phyloP scores from a whole-genome alignment of 2,888 invertebrate species.

The Buathra laborator region DNA sequence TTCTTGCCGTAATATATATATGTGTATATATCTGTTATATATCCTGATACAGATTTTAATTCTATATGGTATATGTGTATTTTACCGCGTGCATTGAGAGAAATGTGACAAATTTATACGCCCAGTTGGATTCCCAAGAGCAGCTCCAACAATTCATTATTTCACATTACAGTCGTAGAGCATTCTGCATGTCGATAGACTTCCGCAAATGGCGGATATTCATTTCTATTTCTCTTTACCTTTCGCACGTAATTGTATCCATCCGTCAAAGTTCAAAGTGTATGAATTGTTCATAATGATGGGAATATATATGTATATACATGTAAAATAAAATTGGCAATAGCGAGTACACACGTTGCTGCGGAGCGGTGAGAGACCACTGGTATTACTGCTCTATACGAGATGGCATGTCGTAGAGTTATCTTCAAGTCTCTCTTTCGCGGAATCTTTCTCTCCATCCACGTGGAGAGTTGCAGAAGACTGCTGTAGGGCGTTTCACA shows the following conservation, averaged over 20 bases:
- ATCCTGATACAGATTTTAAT: too few species aligned
- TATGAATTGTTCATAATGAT: too few species aligned
- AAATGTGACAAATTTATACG: slow-evolving; percentile 7
- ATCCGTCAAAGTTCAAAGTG: not conserved
- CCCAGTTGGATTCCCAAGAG: not conserved
- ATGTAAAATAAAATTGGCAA: too few species aligned
- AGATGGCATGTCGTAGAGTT: slow-evolving; percentile 10
- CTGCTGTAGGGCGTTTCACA: slow-evolving; percentile 46
- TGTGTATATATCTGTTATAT: too few species aligned
- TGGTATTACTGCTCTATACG: not conserved
- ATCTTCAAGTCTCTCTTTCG: slow-evolving; percentile 37
- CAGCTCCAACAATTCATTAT: slow-evolving; percentile 5
- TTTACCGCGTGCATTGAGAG: not conserved
- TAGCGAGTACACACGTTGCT: slow-evolving; percentile 18
- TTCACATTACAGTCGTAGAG: not conserved
- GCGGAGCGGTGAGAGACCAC: not conserved
- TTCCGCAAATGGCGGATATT: not conserved
- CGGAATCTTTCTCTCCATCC: slow-evolving; percentile 9
- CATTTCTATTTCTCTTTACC: not conserved
- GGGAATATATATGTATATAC: too few species aligned
- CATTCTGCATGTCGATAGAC: slow-evolving; percentile 1
- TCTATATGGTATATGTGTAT: not conserved
- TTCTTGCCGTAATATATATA: too few species aligned
- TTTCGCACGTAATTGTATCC: slow-evolving; percentile 26
- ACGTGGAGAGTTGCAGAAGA: slow-evolving; percentile 7